A percentile compares a stretch with the other conserved stretches of the same genome.
These are phyloP conservation scores for Eriocheir sinensis DNA, from an alignment of 1,140 invertebrate genomes.

Conservation along the genomic window DNA sequence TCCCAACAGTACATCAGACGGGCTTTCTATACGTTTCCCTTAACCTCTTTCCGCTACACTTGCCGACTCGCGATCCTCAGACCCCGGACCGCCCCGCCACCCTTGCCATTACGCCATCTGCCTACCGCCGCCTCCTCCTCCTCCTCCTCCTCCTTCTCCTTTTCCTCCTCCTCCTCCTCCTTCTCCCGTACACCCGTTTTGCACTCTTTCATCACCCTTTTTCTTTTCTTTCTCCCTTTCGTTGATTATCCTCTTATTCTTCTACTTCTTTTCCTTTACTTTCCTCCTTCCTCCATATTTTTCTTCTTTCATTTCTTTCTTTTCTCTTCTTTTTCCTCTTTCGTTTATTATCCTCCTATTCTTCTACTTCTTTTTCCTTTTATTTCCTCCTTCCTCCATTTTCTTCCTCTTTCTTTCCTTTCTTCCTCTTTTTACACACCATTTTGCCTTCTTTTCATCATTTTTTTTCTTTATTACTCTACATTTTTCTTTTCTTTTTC, in stretches of 20 bases:
- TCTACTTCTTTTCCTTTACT: not conserved
- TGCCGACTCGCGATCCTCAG: too few relatives aligned
- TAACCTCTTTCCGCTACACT: not conserved
- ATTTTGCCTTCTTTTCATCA: not conserved
- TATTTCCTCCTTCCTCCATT: not conserved
- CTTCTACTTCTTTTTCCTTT: not conserved
- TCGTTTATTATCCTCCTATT: not conserved
- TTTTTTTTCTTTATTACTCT: not conserved
- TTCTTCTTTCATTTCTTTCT: not conserved
- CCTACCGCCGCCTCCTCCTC: not conserved
- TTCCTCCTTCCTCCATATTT: too few relatives aligned
- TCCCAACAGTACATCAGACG: too few relatives aligned
- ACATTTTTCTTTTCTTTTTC: not conserved
- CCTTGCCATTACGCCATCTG: not conserved
- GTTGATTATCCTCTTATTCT: not conserved
- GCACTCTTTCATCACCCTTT: not conserved
- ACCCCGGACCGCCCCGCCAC: not conserved
- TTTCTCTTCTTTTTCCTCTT: constrained; percentile 26
- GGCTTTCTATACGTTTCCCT: too few relatives aligned
- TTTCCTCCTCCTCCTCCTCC: constrained; percentile 19
- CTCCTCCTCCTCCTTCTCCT: not conserved
- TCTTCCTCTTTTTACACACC: not conserved
- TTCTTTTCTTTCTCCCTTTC: not conserved
- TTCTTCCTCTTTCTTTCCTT: constrained; percentile 23
- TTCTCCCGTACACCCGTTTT: not conserved